These are phyloP conservation scores for Gymnoscopelus braueri DNA, from an alignment of 2,797 vertebrate species.

Conservation along the genomic window DNA sequence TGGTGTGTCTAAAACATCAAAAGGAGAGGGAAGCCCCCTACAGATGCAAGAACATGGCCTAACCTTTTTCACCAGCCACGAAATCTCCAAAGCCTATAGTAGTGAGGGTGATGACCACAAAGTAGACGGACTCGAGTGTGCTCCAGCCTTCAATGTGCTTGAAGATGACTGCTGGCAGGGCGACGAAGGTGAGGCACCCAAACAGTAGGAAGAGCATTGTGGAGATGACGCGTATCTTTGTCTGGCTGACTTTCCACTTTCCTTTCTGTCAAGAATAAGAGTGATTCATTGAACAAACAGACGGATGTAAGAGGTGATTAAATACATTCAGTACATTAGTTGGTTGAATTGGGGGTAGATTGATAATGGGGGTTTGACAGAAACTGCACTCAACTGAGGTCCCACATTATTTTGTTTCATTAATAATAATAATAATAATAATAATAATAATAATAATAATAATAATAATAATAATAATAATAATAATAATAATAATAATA, in stretches of 20 bases:
- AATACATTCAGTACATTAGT: background rate
- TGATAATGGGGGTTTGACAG: background rate
- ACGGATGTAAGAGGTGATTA: background rate
- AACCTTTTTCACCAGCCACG: conserved; percentile 89
- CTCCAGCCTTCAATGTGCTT: conserved; percentile 98
- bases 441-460: too few relatives aligned
- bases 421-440: too few relatives aligned
- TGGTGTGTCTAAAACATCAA: conserved; percentile 13
- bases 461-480: too few relatives aligned
- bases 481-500: too few relatives aligned
- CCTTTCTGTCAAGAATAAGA: conserved; percentile 76
- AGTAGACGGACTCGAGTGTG: conserved; percentile 96
- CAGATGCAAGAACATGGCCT: conserved; percentile 29
- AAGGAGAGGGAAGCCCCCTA: conserved; percentile 12
- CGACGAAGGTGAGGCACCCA: conserved; percentile 97
- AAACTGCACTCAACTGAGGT: background rate
- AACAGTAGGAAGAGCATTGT: conserved; percentile 97
- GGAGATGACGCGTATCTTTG: conserved; percentile 97
- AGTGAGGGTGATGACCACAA: conserved; percentile 97
- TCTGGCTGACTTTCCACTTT: conserved; percentile 98
- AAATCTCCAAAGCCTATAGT: conserved; percentile 99
- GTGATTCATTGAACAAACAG: background rate
- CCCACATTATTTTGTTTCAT: background rate
- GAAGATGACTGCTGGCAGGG: conserved; percentile 94
- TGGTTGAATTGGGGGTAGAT: background rate